Conservation (phyloP, 1,140 invertebrate species). For the Anthonomus grandis region DNA sequence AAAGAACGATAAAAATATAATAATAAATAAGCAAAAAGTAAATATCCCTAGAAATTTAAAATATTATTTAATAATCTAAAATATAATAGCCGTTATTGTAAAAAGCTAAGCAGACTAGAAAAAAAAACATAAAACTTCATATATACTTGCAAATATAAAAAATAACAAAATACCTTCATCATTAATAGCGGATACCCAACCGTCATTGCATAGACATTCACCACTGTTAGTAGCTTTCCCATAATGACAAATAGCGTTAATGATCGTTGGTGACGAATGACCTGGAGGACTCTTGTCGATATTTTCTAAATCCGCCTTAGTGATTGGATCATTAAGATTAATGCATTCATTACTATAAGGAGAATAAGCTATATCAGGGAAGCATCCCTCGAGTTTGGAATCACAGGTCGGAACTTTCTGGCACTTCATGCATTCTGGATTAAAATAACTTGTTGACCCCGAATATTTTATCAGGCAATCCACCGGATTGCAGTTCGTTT, state of each 20-base stretch:
- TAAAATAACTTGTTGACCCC: slow-evolving; percentile 24
- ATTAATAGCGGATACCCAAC: slow-evolving; percentile 18
- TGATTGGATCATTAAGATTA: slow-evolving; percentile 18
- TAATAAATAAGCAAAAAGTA: too few relatives aligned
- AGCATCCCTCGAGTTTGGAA: slow-evolving; percentile 13
- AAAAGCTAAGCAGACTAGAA: too few relatives aligned
- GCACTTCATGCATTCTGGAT: slow-evolving; percentile 19
- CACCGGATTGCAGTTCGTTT: slow-evolving; percentile 26
- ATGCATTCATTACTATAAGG: slow-evolving; percentile 26
- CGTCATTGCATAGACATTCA: slow-evolving; percentile 23
- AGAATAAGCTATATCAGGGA: slow-evolving; percentile 21
- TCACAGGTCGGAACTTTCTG: slow-evolving; percentile 23
- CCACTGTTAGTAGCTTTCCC: slow-evolving; percentile 16
- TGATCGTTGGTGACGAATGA: not conserved
- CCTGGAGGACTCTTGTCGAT: slow-evolving; percentile 3
- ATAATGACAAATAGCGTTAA: slow-evolving; percentile 28
- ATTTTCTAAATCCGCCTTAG: slow-evolving; percentile 15
- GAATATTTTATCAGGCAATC: slow-evolving; percentile 33
- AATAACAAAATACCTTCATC: slow-evolving; percentile 30
- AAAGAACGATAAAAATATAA: too few relatives aligned
- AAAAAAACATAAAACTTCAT: too few relatives aligned
- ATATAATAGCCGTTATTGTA: too few relatives aligned
- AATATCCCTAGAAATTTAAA: too few relatives aligned
- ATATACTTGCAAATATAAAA: too few relatives aligned
- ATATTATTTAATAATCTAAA: too few relatives aligned